Evolutionary conservation across 35 echinoderm and acorn worm genomes (phyloP), one percentile per base, ranked within the genome.

Genomic region (Stichopus chloronotus): DNA sequence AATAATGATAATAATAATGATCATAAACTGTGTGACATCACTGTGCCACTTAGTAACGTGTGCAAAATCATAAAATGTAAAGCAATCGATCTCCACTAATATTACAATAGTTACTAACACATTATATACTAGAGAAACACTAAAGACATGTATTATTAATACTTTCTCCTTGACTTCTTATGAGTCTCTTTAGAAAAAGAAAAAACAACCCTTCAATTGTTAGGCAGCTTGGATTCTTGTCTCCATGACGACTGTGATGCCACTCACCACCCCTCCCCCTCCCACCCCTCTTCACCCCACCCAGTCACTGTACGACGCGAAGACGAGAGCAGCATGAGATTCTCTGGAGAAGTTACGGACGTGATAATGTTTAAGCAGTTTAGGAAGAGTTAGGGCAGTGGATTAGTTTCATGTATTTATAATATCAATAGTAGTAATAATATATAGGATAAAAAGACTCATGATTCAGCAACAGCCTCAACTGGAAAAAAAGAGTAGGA

Each of bases 111-210:
- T 89, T 63, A 89, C 87, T 89, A 72, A 63, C 65, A 89, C 87
- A 89, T 89, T 89, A 89, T 89, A 89, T 89, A 89, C 87, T 22
- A 89, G 53, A 58, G 52, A 63, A 89, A 89, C 87, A 89, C 61
- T 89, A 21, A 88, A 89, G 52, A 89, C 87, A 89, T 89, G 87
- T 89, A 88, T 23, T 89, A 88, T 23, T 89, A 89, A 89, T 89
- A 89, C 59, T 89, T 71, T 89, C 54, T 85, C 82, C 30, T 43
- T 43, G 58, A 85, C 82, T 56, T 85, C 82, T 85, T 57, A 78
- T 20, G 16, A 85, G 69, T 74, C 69, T 74, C 69, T 74, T 43
- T 43, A 43, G 30, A 43, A 43, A 43, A 43, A 43, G 30, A 43
- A 43, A 43, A 43, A 43, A 43, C 30, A 43, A 43, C 30, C 30